Conservation (phyloP, 2,888 invertebrate species). For the Pteria penguin region DNA sequence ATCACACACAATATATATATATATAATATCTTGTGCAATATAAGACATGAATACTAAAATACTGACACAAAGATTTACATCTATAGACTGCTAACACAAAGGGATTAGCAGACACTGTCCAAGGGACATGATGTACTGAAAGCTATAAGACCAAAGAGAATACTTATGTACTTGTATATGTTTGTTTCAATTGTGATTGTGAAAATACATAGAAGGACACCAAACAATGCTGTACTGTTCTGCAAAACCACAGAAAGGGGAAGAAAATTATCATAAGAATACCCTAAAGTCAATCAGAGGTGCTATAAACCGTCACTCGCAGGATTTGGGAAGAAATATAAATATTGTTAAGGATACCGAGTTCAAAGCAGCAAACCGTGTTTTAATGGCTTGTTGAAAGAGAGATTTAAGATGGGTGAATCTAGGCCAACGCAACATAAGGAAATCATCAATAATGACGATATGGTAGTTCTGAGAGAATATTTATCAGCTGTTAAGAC, state of each 20-base stretch:
- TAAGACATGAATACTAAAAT: too few species aligned
- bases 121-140: too few species aligned
- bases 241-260: constrained; percentile 5
- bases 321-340: constrained; percentile 3
- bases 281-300: constrained; percentile 28
- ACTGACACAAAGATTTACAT: too few species aligned
- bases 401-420: background rate
- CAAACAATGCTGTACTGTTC: background rate
- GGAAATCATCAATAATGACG: constrained; percentile 10
- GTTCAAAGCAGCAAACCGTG: constrained; percentile 9
- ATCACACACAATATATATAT: too few species aligned
- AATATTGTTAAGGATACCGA: constrained; percentile 16
- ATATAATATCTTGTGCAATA: too few species aligned
- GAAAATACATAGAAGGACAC: too few species aligned
- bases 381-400: constrained; percentile 25
- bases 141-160: too few species aligned
- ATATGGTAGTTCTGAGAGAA: constrained; percentile 6
- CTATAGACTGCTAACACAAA: too few species aligned
- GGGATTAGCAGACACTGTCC: too few species aligned
- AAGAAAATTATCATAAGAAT: constrained; percentile 26
- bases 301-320: constrained; percentile 23
- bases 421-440: constrained; percentile 7
- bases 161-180: too few species aligned
- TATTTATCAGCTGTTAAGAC: constrained; percentile 10
- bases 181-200: too few species aligned